These are phyloP conservation scores for Aratinga solstitialis DNA, from an alignment of 2,797 vertebrate genomes.

Conservation along the genomic window DNA sequence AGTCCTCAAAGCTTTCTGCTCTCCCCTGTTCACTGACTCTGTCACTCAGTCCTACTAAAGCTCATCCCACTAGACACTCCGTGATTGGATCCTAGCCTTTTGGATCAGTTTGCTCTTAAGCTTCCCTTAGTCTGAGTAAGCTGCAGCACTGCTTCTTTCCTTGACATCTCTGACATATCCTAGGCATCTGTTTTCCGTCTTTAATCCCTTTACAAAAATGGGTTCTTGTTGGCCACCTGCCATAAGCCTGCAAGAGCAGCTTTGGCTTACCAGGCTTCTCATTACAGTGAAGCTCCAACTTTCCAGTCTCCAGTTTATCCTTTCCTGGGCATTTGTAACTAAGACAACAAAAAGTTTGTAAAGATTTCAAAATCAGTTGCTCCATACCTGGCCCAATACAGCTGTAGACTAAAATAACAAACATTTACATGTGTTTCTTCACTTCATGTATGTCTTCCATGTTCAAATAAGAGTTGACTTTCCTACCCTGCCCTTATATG, in stretches of 20 bases:
- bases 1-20: background rate
- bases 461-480: background rate
- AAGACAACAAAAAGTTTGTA: background rate
- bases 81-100: background rate
- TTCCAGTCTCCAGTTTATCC: background rate
- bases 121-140: conserved; percentile 8
- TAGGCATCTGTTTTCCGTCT: conserved; percentile 22
- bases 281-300: background rate
- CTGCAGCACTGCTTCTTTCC: conserved; percentile 8
- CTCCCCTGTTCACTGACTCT: background rate
- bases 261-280: conserved; percentile 12
- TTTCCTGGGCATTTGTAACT: background rate
- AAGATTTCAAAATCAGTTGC: background rate
- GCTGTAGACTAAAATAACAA: background rate
- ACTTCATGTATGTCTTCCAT: background rate
- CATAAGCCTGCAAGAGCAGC: background rate
- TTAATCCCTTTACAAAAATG: conserved; percentile 51
- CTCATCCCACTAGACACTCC: background rate
- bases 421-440: background rate
- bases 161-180: conserved; percentile 26
- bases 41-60: background rate
- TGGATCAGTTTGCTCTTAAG: conserved; percentile 40
- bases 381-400: background rate
- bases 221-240: conserved; percentile 14
- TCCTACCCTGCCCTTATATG: background rate